Evolutionary conservation across 2,797 vertebrate species (phyloP), one percentile per base, ranked within the genome.

Genomic region (Heterohyrax brucei): DNA sequence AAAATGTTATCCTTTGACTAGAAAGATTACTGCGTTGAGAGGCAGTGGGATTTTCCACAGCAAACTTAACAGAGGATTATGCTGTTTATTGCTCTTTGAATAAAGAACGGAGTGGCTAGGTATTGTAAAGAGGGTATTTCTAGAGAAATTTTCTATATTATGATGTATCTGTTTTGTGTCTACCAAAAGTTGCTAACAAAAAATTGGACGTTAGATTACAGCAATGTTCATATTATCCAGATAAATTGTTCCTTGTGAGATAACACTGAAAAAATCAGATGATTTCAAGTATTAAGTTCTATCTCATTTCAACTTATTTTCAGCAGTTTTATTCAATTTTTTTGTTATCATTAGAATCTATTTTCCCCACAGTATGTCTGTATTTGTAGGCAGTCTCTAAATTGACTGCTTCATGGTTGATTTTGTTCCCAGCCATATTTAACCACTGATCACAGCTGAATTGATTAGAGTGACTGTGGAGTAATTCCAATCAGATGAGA

Each of bases 1-100:
- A 98, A 98, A 98, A 97, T 91, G 96, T 98, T 98, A 96, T 97
- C 85, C 98, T 96, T 98, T 98, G 87, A 98, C 91, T 98, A 93
- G 97, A 97, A 98, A 97, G 91, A 97, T 97, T 94, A 95, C 85
- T 96, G 80, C 26, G 97, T 98, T 98, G 96, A 95, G 97, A 97
- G 92, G 91, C 61, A 97, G n/a, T 91, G 53, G 93, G 73, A 70
- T 97, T 98, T 98, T 97, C 61, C 72, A 96, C 90, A 97, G 88
- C 50, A 96, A 98, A 98, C 19, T 95, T 97, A 95, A 68, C 19
- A 87, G 91, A 68, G 13, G 50, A 95, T 97, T 96, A 96, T 77
- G 82, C 22, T 89, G 95, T 97, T 83, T 2, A 85, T 91, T 97
- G 93, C 80, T 81, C 28, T 56, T 89, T 97, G 89, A 98, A 95